These are phyloP conservation scores for Anguilla japonica DNA, from an alignment of 2,113 vertebrate genomes.

Conservation along the genomic window DNA sequence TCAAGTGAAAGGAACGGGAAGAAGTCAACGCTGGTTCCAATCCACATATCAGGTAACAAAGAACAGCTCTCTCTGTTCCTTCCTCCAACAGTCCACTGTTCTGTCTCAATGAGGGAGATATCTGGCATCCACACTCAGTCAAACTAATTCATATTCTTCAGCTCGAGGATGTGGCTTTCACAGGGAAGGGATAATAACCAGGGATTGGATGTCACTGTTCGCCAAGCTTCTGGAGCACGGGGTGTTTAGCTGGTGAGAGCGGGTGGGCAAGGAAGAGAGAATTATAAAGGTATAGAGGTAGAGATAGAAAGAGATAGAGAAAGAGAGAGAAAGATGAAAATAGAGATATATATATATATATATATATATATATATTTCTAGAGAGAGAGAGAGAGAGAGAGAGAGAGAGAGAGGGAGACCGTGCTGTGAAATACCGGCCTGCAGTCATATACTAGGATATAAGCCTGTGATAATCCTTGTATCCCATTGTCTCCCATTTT, in stretches of 20 bases:
- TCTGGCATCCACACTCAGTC: constrained; percentile 2
- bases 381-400: not conserved
- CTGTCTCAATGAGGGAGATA: not conserved
- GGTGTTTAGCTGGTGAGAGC: constrained; percentile 13
- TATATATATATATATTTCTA: not conserved
- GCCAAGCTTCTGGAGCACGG: constrained; percentile 7
- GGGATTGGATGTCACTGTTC: constrained; percentile 3
- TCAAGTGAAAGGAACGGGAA: not conserved
- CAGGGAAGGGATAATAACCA: constrained; percentile 10
- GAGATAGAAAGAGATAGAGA: constrained; percentile 2
- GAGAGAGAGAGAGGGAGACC: not conserved
- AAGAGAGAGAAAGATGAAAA: not conserved
- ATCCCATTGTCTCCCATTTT: constrained; percentile 64
- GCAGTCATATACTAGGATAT: constrained; percentile 39
- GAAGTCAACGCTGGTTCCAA: not conserved
- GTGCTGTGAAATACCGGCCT: not conserved
- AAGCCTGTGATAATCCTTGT: constrained; percentile 62
- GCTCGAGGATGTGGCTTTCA: not conserved
- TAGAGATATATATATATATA: not conserved
- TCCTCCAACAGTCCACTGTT: not conserved
- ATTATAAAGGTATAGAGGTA: not conserved
- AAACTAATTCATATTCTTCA: constrained; percentile 28
- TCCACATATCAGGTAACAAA: not conserved
- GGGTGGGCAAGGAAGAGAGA: not conserved
- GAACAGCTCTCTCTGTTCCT: not conserved